Evolutionary conservation across 2,888 invertebrate species (phyloP), one percentile per base, ranked within the genome.

Genomic region (Amphimallon solstitiale): DNA sequence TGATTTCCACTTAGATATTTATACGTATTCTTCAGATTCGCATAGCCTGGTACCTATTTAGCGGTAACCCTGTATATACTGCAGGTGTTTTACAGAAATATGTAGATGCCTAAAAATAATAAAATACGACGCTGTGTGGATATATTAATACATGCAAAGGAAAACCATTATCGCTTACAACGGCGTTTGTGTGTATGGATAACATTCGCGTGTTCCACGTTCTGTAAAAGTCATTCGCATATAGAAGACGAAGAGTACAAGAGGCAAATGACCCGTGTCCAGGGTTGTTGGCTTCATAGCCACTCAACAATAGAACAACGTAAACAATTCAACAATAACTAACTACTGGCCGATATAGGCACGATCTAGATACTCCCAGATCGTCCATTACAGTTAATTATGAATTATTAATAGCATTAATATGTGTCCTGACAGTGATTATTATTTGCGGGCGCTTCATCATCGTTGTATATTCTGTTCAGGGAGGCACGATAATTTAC

Each of bases 211-310:
- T 68, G 67, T 60, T 43, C 49, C 59, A 29, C 65, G 61, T 48
- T 10, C 59, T 65, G 12, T 34, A 51, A 49, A 23, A 61, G 61
- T 59, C 45, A 59, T 38, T 45, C 54, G 34, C 45, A 23, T 60
- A 12, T 17, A 48, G 12, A 48, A 23, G 5, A 48, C 19, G 51
- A 61, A 52, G 21, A 29, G 5, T 29, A 29, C 65, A 21, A 21
- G 70, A 67, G 73, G 72, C 69, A 71, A 73, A 72, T 71, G 73
- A 73, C 72, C 73, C 69, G 70, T 69, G 66, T 54, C 66, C 63
- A 63, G 71, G 72, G 72, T 74, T 74, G 73, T 71, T 74, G 72
- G 68, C 70, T 66, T 63, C 62, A 48, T 40, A 37, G 48, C 23
- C 51, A 48, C 15, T 14, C 15, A 19, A 46, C 19, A n/a, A n/a